Evolutionary conservation across 2,888 invertebrate genomes (phyloP), one percentile per base, ranked within the genome.

Genomic region (Euproctis similis): DNA sequence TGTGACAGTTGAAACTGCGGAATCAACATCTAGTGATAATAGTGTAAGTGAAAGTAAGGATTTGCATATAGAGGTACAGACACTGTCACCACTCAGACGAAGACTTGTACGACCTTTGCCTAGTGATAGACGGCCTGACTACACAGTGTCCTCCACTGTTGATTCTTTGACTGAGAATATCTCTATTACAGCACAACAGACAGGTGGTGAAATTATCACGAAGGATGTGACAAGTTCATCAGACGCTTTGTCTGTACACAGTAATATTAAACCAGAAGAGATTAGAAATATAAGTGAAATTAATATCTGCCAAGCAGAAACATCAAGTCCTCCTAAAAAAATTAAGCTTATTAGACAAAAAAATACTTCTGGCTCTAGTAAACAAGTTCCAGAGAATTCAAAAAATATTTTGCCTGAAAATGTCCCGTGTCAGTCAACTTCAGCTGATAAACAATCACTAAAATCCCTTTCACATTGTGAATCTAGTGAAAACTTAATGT

Each of bases 161-260:
- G 82, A 80, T 53, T 70, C 72, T 18, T 67, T 68, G 53, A 53
- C 53, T 54, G 49, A 55, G 46, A 53, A 60, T 52, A 46, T 61
- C 31, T 42, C 61, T 35, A 46, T 55, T 39, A 46, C 53, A 32
- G 67, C 68, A 50, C 64, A 61, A 39, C 43, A 45, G 30, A 44
- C 45, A 30, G 60, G 49, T 53, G 61, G 49, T 53, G 75, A 73
- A 46, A 54, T 58, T 42, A 42, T 73, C 30, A 50, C 67, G 31
- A 84, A 84, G 55, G 80, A 77, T 72, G 84, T 84, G 31, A 81
- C 84, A 36, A 84, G 84, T 62, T 84, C 84, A 24, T 84, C 84
- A 24, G 84, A 84, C 60, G 71, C 75, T 42, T 66, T 82, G 49
- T 50, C 54, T 57, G 53, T 64, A 61, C 63, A 71, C 59, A 69